A percentile compares a stretch with the other conserved stretches of the same genome.
phyloP scores from a whole-genome alignment of 2,797 vertebrate species.

The Platalea minor region DNA sequence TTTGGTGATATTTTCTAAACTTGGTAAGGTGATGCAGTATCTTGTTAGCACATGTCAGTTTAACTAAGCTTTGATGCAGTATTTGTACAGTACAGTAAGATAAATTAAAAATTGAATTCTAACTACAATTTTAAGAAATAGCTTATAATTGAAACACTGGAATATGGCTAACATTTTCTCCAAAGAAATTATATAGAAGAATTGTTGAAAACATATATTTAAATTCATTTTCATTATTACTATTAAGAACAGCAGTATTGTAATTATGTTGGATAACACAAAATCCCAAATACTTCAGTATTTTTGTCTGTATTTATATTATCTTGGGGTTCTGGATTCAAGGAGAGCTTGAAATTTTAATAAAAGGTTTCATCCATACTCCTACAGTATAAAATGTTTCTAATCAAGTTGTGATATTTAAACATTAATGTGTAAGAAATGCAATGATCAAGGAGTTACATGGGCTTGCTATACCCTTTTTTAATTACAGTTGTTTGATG shows the following conservation, averaged over 20 bases:
- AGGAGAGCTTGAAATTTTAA: not conserved
- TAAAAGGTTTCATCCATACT: not conserved
- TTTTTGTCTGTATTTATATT: not conserved
- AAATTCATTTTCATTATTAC: not conserved
- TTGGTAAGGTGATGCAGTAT: constrained; percentile 33
- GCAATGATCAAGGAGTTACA: not conserved
- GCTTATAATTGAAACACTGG: not conserved
- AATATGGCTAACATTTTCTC: not conserved
- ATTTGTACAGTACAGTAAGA: not conserved
- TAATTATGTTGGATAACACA: not conserved
- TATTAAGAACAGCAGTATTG: not conserved
- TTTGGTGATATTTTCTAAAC: constrained; percentile 27
- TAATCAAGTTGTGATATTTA: not conserved
- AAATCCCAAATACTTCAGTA: not conserved
- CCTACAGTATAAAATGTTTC: not conserved
- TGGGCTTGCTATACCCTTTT: not conserved
- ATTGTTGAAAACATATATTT: not conserved
- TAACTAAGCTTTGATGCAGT: constrained; percentile 33
- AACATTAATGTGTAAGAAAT: not conserved
- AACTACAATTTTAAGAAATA: not conserved
- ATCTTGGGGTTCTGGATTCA: not conserved
- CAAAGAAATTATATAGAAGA: not conserved
- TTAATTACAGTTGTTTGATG: not conserved
- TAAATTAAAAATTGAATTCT: constrained; percentile 23
- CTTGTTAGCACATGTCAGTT: constrained; percentile 9